These are phyloP conservation scores for Drosophila aff. DNA, from an alignment of 1,140 invertebrate genomes.

Conservation along the genomic window DNA sequence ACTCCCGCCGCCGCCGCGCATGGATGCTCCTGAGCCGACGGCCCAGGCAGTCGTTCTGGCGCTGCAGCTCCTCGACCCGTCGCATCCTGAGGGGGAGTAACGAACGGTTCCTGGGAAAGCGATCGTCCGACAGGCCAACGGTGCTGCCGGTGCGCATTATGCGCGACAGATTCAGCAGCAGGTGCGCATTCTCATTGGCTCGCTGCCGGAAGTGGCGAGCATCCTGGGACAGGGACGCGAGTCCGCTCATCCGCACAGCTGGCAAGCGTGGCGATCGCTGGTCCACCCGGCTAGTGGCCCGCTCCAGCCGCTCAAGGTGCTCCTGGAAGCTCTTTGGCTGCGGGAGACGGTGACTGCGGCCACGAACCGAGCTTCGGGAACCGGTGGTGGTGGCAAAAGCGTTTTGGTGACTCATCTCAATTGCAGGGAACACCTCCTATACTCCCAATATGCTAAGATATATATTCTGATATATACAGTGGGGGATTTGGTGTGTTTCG, in stretches of 20 bases:
- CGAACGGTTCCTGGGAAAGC: background rate
- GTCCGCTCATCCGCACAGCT: background rate
- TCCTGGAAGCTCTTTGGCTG: background rate
- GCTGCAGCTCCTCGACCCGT: conserved; percentile 7
- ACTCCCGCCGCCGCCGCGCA: background rate
- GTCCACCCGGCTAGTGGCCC: conserved; percentile 30
- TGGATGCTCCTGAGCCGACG: conserved; percentile 11
- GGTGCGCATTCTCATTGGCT: conserved; percentile 22
- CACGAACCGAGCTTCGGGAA: background rate
- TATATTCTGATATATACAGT: background rate
- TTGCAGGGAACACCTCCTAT: background rate
- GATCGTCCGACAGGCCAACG: background rate
- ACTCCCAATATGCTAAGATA: background rate
- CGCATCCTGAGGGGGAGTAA: conserved; percentile 1
- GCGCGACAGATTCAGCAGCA: conserved; percentile 16
- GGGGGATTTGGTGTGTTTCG: conserved; percentile 7
- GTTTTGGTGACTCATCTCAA: background rate
- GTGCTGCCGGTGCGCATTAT: conserved; percentile 14
- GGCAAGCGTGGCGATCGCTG: conserved; percentile 6
- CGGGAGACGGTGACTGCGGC: background rate
- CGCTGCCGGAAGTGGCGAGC: conserved; percentile 22
- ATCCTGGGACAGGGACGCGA: conserved; percentile 2
- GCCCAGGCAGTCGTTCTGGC: conserved; percentile 13
- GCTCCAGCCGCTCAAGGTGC: conserved; percentile 14
- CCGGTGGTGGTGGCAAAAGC: background rate